These are phyloP conservation scores for Trichonephila clavata DNA, from an alignment of 1,140 invertebrate species.

Conservation along the genomic window DNA sequence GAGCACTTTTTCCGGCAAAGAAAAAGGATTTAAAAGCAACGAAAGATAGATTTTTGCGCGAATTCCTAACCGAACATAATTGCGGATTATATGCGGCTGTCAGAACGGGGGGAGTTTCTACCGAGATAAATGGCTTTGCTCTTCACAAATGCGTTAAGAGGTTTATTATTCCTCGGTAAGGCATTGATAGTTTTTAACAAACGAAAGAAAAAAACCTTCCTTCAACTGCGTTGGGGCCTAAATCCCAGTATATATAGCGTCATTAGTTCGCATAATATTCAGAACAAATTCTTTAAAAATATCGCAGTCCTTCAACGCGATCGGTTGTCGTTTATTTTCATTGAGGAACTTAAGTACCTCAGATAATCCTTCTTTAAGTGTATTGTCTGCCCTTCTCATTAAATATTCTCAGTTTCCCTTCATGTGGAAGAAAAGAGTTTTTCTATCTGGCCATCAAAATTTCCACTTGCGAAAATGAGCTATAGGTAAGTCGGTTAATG, in stretches of 20 bases:
- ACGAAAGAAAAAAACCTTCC: slow-evolving; percentile 32
- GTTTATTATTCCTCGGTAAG: slow-evolving; percentile 67
- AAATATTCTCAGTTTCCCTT: slow-evolving; percentile 58
- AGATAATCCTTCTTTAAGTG: slow-evolving; percentile 70
- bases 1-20: slow-evolving; percentile 27
- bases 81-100: slow-evolving; percentile 62
- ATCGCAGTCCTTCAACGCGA: slow-evolving; percentile 53
- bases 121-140: slow-evolving; percentile 56
- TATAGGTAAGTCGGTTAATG: slow-evolving; percentile 46
- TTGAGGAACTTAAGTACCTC: slow-evolving; percentile 54
- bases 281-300: slow-evolving; percentile 66
- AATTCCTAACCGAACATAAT: slow-evolving; percentile 42
- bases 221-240: neutral
- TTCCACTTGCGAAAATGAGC: slow-evolving; percentile 45
- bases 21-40: slow-evolving; percentile 10
- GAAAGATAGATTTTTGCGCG: slow-evolving; percentile 41
- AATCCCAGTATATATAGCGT: slow-evolving; percentile 52
- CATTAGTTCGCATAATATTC: slow-evolving; percentile 61
- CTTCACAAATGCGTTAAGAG: slow-evolving; percentile 72
- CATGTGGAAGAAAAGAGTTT: slow-evolving; percentile 48
- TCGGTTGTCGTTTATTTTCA: slow-evolving; percentile 59
- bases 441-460: slow-evolving; percentile 40
- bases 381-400: slow-evolving; percentile 66
- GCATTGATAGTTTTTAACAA: slow-evolving; percentile 65
- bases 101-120: slow-evolving; percentile 35